phyloP scores from a whole-genome alignment of 1,140 invertebrate species.

The Tetragnatha versicolor region DNA sequence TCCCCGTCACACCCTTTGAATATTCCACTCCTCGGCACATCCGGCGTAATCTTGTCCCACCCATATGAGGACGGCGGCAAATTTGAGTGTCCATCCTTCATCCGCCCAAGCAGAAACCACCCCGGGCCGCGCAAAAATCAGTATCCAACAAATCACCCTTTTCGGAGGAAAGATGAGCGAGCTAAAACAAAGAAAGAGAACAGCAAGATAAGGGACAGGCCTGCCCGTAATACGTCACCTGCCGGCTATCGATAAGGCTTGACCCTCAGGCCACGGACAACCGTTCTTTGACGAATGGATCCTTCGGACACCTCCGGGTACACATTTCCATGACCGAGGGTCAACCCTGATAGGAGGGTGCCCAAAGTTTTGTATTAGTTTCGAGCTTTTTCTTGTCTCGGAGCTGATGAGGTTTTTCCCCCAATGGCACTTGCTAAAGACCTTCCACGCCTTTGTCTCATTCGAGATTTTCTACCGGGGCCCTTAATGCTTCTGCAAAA shows the following conservation, averaged over 20 bases:
- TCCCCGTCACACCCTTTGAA: no score
- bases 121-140: no score
- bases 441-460: constrained; percentile 16
- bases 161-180: constrained; percentile 2
- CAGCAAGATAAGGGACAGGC: constrained; percentile 37
- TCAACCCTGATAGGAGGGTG: constrained; percentile 15
- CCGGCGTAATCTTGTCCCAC: no score
- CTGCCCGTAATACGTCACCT: constrained; percentile 43
- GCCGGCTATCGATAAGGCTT: constrained; percentile 39
- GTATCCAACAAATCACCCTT: constrained; percentile 42
- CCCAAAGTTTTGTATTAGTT: constrained; percentile 25
- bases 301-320: constrained; percentile 14
- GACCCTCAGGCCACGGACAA: constrained; percentile 31
- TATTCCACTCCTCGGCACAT: no score
- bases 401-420: background rate
- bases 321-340: background rate
- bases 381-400: no score
- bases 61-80: no score
- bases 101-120: no score
- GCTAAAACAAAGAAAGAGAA: constrained; percentile 33
- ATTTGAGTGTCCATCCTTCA: no score
- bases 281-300: constrained; percentile 37
- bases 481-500: constrained; percentile 19
- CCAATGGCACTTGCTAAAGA: background rate
- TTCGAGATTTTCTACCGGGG: background rate